Base-by-base conservation (phyloP, 2,113 vertebrate genomes). In the Echinops telfairi region DNA sequence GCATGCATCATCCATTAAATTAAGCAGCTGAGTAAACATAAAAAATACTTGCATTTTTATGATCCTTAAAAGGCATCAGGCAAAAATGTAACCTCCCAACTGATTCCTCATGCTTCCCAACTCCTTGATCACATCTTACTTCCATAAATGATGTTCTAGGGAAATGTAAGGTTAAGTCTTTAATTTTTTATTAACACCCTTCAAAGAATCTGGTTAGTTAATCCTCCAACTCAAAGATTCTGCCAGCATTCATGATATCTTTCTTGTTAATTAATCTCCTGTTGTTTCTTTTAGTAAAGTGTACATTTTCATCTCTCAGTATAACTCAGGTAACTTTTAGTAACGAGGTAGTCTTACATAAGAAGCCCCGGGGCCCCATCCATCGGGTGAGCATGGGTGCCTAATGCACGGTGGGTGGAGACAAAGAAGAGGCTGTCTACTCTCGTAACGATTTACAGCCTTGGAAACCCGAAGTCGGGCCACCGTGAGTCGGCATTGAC, bases 231-330 rank as follows among this genome's bases (percentile, higher is more conserved):
- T 9, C 77, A 33, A 0, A 31, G 60, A 57, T 17, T 90, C 88
- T 81, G 73, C 38, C 64, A 80, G 6, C 62, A 36, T 91, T 88
- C 12, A 68, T 84, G 84, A 80, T 58, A 85, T 68, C 84, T 88
- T 90, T 90, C 71, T 83, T 80, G 84, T 40, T 43, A 71, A 57
- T 87, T 95, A 75, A 58, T 94, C 36, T 60, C 76, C 36, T 60
- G 27, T 38, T 29, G 66, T 70, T 91, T 87, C 86, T 88, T 66
- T 57, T 33, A 73, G 20, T 9, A 22, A 19, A 36, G 7, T 66
- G 29, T 43, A 43, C 5, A 68, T 58, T 73, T 75, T 93, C 53
- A 43, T 75, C 6, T 87, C 57, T 64, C 25, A 78, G 20, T 15
- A 31, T 53, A 79, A 31, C 31, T 31, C 40, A 77, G 64, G 23